Conservation (phyloP, 2,888 invertebrate genomes). For the Cryptosula pallasiana region DNA sequence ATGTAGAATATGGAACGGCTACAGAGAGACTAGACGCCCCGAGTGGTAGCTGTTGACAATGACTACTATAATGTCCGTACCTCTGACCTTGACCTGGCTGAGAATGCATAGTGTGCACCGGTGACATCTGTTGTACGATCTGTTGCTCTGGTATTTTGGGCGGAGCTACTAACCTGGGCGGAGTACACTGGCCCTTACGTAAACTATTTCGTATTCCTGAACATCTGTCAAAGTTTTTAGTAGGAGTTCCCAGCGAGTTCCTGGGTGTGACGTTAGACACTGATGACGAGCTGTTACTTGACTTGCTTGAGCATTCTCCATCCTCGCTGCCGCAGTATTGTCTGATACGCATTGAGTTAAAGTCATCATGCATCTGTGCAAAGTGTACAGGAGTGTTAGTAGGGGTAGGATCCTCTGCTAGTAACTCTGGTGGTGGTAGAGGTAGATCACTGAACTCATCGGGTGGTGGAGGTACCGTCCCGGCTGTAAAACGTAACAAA, state of each 20-base stretch:
- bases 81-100: background rate
- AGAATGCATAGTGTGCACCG: background rate
- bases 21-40: conserved; percentile 6
- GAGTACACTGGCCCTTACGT: background rate
- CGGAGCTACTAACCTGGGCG: conserved; percentile 3
- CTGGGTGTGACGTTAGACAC: conserved; percentile 5
- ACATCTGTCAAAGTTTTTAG: conserved; percentile 12
- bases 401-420: conserved; percentile 15
- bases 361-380: background rate
- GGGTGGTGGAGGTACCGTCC: conserved; percentile 59
- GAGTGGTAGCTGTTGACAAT: background rate
- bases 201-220: conserved; percentile 10
- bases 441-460: conserved; percentile 50
- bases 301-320: conserved; percentile 3
- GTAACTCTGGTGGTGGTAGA: conserved; percentile 43
- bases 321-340: conserved; percentile 12
- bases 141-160: background rate
- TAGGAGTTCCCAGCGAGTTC: conserved; percentile 16
- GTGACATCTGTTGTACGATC: background rate
- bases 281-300: conserved; percentile 6
- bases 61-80: conserved; percentile 17
- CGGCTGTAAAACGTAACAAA: conserved; percentile 9
- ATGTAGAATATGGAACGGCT: background rate
- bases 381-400: conserved; percentile 22
- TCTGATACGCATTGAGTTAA: background rate